phyloP scores from a whole-genome alignment of 2,888 invertebrate species.

The Boloria selene region DNA sequence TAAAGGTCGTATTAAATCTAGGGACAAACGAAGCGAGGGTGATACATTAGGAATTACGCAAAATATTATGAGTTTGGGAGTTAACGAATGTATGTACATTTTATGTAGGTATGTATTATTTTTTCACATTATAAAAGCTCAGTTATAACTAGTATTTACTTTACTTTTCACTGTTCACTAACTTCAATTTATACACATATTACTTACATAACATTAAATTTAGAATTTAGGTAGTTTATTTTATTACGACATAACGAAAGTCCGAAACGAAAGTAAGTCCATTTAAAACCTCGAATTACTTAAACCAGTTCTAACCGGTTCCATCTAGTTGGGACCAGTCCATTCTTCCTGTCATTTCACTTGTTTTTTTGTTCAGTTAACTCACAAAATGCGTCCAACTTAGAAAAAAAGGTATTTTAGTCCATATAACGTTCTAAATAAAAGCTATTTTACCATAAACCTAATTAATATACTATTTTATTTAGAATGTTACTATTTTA shows the following conservation, averaged over 20 bases:
- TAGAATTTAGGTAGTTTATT: constrained; percentile 1
- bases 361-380: constrained; percentile 46
- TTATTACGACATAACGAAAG: constrained; percentile 23
- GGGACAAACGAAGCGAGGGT: too few relatives aligned
- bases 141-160: too few relatives aligned
- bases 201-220: not conserved
- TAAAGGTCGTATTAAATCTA: too few relatives aligned
- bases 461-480: not conserved
- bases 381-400: not conserved
- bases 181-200: too few relatives aligned
- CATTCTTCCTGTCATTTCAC: constrained; percentile 65
- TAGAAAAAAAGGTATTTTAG: not conserved
- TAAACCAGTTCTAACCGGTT: constrained; percentile 51
- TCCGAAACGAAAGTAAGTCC: constrained; percentile 41
- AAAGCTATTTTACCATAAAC: constrained; percentile 6
- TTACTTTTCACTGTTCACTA: too few relatives aligned
- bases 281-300: constrained; percentile 43
- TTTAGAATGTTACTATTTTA: not conserved
- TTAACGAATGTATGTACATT: too few relatives aligned
- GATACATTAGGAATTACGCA: too few relatives aligned
- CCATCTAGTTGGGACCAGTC: constrained; percentile 43
- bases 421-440: not conserved
- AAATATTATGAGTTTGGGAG: too few relatives aligned
- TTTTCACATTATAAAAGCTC: too few relatives aligned
- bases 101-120: too few relatives aligned